Evolutionary conservation across 2,797 vertebrate species (phyloP).

Genomic region (Trachurus trachurus): DNA sequence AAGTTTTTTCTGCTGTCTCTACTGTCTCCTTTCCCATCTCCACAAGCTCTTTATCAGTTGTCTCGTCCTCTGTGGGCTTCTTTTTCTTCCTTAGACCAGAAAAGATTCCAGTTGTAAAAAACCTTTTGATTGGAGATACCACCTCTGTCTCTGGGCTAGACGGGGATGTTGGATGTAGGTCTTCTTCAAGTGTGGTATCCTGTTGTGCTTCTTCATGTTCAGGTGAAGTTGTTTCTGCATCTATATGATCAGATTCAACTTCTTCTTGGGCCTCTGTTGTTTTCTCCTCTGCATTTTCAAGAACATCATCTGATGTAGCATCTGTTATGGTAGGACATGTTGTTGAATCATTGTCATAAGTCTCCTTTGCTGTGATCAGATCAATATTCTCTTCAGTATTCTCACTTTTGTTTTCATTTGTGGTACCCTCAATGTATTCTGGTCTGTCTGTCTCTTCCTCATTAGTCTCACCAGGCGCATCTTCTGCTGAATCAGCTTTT

Average conservation of each 20-base stretch:
- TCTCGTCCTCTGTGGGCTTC: slow-evolving; percentile 84
- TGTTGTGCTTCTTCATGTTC: slow-evolving; percentile 50
- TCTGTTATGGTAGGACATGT: slow-evolving; percentile 67
- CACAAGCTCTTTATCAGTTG: slow-evolving; percentile 63
- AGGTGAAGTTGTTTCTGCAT: slow-evolving; percentile 60
- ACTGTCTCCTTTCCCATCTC: slow-evolving; percentile 50
- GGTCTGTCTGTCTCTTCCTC: slow-evolving; percentile 67
- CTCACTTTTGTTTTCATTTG: slow-evolving; percentile 55
- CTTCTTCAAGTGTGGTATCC: slow-evolving; percentile 66
- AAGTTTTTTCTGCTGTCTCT: slow-evolving; percentile 58
- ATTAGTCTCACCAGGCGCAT: slow-evolving; percentile 82
- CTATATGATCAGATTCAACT: slow-evolving; percentile 27
- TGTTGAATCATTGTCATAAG: slow-evolving; percentile 64
- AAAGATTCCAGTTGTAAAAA: slow-evolving; percentile 93
- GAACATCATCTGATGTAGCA: slow-evolving; percentile 49
- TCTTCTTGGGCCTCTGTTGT: slow-evolving; percentile 60
- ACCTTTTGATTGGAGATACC: slow-evolving; percentile 91
- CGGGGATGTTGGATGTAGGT: slow-evolving; percentile 56
- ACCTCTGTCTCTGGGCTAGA: slow-evolving; percentile 75
- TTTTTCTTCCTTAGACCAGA: slow-evolving; percentile 90
- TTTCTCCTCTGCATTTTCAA: slow-evolving; percentile 57
- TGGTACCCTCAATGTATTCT: slow-evolving; percentile 43
- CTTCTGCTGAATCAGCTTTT: slow-evolving; percentile 81
- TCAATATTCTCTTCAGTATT: slow-evolving; percentile 65
- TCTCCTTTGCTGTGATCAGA: slow-evolving; percentile 64